Base-by-base conservation (phyloP, 1,140 invertebrate species). In the Probaryconus sp. region DNA sequence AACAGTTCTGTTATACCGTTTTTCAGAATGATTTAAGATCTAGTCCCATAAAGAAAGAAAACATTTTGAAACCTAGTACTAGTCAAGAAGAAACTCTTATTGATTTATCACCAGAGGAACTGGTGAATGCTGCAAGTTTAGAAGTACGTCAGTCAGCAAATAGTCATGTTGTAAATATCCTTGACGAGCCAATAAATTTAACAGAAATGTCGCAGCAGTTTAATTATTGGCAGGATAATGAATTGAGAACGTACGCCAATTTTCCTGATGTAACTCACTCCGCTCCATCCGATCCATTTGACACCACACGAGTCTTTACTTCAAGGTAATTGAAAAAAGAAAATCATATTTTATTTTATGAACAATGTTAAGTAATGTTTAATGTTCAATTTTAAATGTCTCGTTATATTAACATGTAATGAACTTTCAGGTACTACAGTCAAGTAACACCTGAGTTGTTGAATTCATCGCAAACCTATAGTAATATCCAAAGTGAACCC, bases 1-100 rank as follows among this genome's bases (percentile, higher is more conserved):
- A 83, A 89, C 94, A 95, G 76, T 95, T 94, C 76, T 91, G 92
- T 76, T 95, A 95, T 78, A 92, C 90, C 37, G 94, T 94, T 70
- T 84, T 95, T 2, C 90, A 91, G 20, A 94, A 94, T 72, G 93
- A 94, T 48, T 79, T 85, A 2, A 80, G 80, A 50, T 78, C 80
- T 55, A 85, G 81, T 77, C 86, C 87, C 0, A 61, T 85, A 70
- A 81, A 90, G 82, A 83, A 89, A 84, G 85, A 88, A 73, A 74
- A 81, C 86, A 14, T 87, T 17, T 89, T 85, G 17, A 76, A 74
- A 2, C 86, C 82, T 0, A 79, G 80, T 40, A 74, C 78, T 69
- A 89, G 68, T 50, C 87, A 87, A 63, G 91, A 92, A 74, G 90
- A 89, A 45, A 83, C 90, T 13, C 79, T 91, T 4, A 91, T 91